Conservation (phyloP, 2,797 vertebrate species). For the Cynopterus sphinx region DNA sequence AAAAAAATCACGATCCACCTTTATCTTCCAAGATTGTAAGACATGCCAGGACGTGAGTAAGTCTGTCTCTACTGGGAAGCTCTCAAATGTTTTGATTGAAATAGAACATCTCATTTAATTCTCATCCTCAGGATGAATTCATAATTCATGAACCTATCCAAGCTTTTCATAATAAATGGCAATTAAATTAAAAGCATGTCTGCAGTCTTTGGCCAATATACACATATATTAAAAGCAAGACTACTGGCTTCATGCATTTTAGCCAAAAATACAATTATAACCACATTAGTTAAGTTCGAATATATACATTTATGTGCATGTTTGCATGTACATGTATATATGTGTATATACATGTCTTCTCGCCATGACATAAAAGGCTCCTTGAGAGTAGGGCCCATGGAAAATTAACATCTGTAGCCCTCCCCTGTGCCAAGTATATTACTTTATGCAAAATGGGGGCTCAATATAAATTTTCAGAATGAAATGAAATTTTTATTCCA, state of each 20-base stretch:
- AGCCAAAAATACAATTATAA: slow-evolving; percentile 38
- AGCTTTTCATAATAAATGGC: slow-evolving; percentile 54
- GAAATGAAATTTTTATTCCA: slow-evolving; percentile 6
- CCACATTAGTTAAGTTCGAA: neutral
- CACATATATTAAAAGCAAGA: slow-evolving; percentile 39
- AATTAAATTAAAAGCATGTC: slow-evolving; percentile 52
- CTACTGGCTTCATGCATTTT: neutral
- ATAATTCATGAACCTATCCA: slow-evolving; percentile 34
- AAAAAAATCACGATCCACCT: neutral
- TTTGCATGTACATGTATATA: neutral
- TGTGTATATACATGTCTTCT: neutral
- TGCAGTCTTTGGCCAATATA: slow-evolving; percentile 36
- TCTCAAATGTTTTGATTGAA: slow-evolving; percentile 62
- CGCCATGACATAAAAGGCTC: neutral
- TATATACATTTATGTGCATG: neutral
- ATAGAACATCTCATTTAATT: slow-evolving; percentile 61
- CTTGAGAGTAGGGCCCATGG: neutral
- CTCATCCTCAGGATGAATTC: slow-evolving; percentile 43
- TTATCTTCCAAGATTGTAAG: slow-evolving; percentile 27
- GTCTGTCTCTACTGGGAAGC: slow-evolving; percentile 35
- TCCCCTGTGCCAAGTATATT: neutral
- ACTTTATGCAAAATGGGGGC: neutral
- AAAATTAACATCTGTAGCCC: neutral
- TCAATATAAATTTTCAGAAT: slow-evolving; percentile 14
- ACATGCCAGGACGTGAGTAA: slow-evolving; percentile 32